These are phyloP conservation scores for Anoplius nigerrimus DNA, from an alignment of 2,888 invertebrate genomes.

Conservation along the genomic window DNA sequence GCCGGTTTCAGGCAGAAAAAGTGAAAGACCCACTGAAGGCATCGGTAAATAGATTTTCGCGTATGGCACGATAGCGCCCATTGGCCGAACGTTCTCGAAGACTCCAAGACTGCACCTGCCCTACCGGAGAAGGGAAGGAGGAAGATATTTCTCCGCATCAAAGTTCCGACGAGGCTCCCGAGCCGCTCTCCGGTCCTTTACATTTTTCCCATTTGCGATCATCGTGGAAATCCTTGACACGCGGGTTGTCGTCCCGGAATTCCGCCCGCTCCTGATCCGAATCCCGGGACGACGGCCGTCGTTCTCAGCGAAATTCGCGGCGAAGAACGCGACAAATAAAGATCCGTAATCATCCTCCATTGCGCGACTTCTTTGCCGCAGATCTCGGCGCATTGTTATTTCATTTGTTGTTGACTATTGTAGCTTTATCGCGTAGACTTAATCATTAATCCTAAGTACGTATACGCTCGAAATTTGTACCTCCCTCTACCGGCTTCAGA, in stretches of 20 bases:
- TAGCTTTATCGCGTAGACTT: slow-evolving; percentile 61
- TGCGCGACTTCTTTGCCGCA: slow-evolving; percentile 41
- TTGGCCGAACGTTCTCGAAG: neutral
- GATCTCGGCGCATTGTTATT: slow-evolving; percentile 66
- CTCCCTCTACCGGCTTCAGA: slow-evolving; percentile 7
- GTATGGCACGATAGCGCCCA: neutral
- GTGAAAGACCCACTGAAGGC: too few relatives aligned
- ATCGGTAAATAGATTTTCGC: too few relatives aligned
- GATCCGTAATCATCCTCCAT: slow-evolving; percentile 8
- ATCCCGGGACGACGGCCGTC: neutral
- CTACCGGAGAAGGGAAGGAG: neutral
- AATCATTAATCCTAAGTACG: slow-evolving; percentile 37
- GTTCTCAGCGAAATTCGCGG: slow-evolving; percentile 40
- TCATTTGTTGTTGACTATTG: slow-evolving; percentile 71
- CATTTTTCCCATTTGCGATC: slow-evolving; percentile 13
- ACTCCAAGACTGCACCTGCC: neutral
- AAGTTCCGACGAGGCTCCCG: slow-evolving; percentile 2
- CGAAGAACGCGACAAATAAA: slow-evolving; percentile 33
- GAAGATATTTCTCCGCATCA: slow-evolving; percentile 5
- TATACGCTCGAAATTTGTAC: slow-evolving; percentile 19
- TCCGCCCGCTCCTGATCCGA: neutral
- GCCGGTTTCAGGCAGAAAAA: too few relatives aligned
- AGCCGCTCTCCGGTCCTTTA: neutral
- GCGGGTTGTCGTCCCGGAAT: neutral
- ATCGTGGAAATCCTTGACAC: slow-evolving; percentile 1